Percentiles rank a stretch among this genome's conserved stretches.
These are phyloP conservation scores for Malacoctenus gilli DNA, from an alignment of 2,797 vertebrate species.

Conservation along the genomic window DNA sequence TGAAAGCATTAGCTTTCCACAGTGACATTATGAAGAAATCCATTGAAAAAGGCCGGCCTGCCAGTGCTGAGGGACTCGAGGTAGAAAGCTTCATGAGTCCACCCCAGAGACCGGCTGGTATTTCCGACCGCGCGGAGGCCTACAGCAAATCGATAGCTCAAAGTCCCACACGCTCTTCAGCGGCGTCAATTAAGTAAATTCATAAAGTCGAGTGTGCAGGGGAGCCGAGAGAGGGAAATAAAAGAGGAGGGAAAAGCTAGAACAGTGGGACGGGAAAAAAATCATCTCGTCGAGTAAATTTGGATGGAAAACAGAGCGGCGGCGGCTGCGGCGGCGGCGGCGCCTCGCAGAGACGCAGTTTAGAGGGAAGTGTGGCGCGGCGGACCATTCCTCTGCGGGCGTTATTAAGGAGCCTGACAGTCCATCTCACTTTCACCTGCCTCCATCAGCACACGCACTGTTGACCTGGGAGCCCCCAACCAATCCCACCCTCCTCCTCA, in stretches of 20 bases:
- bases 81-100: conserved; percentile 66
- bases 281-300: conserved; percentile 46
- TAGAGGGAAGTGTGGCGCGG: conserved; percentile 27
- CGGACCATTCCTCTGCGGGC: conserved; percentile 54
- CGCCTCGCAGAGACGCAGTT: conserved; percentile 25
- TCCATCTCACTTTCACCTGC: conserved; percentile 73
- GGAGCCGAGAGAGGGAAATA: conserved; percentile 34
- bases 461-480: conserved; percentile 59
- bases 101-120: conserved; percentile 76
- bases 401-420: conserved; percentile 72
- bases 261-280: background rate
- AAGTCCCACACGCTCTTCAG: conserved; percentile 69
- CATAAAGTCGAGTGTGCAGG: conserved; percentile 71
- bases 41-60: conserved; percentile 64
- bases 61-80: conserved; percentile 55
- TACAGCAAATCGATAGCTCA: conserved; percentile 78
- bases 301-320: conserved; percentile 50
- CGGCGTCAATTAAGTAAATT: conserved; percentile 79
- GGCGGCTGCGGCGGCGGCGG: too few relatives aligned
- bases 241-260: conserved; percentile 8
- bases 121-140: conserved; percentile 71
- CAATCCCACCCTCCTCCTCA: background rate
- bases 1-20: conserved; percentile 71
- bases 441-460: conserved; percentile 68
- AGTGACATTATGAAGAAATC: conserved; percentile 77